These are phyloP conservation scores for Diglossa cyanea DNA, from an alignment of 2,797 vertebrate genomes.

Conservation along the genomic window DNA sequence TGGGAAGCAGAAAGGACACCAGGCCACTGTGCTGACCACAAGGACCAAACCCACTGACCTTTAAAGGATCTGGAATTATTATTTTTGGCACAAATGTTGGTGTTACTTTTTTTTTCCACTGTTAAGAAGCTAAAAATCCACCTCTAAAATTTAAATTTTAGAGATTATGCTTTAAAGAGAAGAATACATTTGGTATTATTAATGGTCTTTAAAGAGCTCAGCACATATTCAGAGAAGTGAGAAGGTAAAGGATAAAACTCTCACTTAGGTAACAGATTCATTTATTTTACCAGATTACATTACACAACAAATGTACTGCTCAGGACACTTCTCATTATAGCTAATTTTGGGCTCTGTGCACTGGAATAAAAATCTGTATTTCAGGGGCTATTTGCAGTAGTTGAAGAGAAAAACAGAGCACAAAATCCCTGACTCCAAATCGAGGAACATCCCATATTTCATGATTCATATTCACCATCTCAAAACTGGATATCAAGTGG, in stretches of 20 bases:
- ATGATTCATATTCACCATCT: neutral
- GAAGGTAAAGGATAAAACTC: neutral
- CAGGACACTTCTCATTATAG: neutral
- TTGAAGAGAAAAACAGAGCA: neutral
- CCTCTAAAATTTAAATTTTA: neutral
- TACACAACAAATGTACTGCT: neutral
- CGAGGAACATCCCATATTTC: accelerated
- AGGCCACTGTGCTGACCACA: neutral
- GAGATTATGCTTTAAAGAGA: neutral
- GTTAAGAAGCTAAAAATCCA: neutral
- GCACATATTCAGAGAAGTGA: neutral
- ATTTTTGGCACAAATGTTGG: neutral
- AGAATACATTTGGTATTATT: neutral
- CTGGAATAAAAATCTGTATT: neutral
- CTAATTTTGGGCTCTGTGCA: neutral
- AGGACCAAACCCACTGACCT: neutral
- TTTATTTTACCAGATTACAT: neutral
- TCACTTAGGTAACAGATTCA: neutral
- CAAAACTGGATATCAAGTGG: neutral
- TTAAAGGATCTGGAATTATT: neutral
- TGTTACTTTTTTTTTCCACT: neutral
- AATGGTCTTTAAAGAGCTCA: neutral
- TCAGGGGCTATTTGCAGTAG: neutral
- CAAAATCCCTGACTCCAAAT: neutral
- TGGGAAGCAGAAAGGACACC: neutral